These are phyloP conservation scores for Erannis defoliaria DNA, from an alignment of 2,888 invertebrate genomes.

Conservation along the genomic window DNA sequence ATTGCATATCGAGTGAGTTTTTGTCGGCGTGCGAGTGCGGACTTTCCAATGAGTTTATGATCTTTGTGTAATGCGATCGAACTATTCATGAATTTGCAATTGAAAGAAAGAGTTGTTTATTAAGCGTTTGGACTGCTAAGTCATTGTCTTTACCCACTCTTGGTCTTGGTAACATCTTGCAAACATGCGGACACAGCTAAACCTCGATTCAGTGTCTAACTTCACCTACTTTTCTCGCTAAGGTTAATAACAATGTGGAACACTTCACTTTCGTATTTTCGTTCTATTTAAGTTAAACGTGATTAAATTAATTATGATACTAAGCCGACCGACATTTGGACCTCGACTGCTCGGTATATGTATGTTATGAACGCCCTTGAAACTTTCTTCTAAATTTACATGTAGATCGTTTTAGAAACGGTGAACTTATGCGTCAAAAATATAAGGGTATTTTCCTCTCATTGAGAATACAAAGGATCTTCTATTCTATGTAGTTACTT, in stretches of 20 bases:
- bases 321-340: slow-evolving; percentile 20
- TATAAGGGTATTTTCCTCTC: slow-evolving; percentile 3
- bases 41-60: slow-evolving; percentile 63
- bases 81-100: slow-evolving; percentile 55
- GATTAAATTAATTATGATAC: slow-evolving; percentile 31
- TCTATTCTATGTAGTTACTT: too few species aligned
- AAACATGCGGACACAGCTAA: neutral
- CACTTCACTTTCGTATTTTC: slow-evolving; percentile 31
- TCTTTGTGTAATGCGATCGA: slow-evolving; percentile 53
- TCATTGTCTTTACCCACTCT: neutral
- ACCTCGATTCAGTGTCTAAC: neutral
- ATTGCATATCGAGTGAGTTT: slow-evolving; percentile 48
- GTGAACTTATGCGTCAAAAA: neutral
- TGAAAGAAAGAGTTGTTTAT: neutral
- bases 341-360: slow-evolving; percentile 10
- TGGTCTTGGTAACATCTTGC: neutral
- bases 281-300: slow-evolving; percentile 18
- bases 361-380: slow-evolving; percentile 29
- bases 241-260: slow-evolving; percentile 30
- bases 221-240: slow-evolving; percentile 27
- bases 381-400: slow-evolving; percentile 34
- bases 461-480: neutral
- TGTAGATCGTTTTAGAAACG: slow-evolving; percentile 27
- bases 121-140: neutral
- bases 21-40: slow-evolving; percentile 40